Evolutionary conservation across 2,888 invertebrate species (phyloP).

Genomic region (Nymphalis c-album): DNA sequence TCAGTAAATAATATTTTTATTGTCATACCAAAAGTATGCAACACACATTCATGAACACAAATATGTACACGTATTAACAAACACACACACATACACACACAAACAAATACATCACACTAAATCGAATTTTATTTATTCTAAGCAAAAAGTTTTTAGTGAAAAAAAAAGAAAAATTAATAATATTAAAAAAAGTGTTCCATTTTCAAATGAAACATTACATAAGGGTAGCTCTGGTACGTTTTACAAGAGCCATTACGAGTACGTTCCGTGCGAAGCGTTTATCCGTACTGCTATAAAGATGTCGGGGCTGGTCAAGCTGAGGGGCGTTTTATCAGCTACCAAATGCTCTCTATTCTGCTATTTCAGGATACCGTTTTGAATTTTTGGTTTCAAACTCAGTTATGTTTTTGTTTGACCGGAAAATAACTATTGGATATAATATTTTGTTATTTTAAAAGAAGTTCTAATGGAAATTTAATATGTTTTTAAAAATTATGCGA

Average conservation of each 20-base stretch:
- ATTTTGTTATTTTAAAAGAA: neutral
- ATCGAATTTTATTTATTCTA: too few species aligned
- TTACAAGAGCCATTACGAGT: neutral
- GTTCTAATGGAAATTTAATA: too few species aligned
- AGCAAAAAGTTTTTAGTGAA: too few species aligned
- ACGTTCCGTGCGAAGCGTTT: neutral
- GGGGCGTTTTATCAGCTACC: slow-evolving; percentile 1
- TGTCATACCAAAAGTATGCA: too few species aligned
- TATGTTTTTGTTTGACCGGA: neutral
- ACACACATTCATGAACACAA: too few species aligned
- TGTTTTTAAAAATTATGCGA: too few species aligned
- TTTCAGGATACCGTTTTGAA: neutral
- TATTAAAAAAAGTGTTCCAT: neutral
- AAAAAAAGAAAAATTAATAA: too few species aligned
- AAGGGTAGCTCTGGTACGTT: neutral
- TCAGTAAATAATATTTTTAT: too few species aligned
- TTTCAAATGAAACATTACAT: neutral
- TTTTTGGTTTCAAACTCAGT: neutral
- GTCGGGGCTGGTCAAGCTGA: neutral
- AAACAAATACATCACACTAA: too few species aligned
- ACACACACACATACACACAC: too few species aligned
- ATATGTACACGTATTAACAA: too few species aligned
- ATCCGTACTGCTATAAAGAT: slow-evolving; percentile 2
- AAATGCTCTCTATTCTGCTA: neutral
- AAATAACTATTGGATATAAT: neutral